These are phyloP conservation scores for Drosophila murphyi DNA, from an alignment of 1,140 invertebrate species.

Conservation along the genomic window DNA sequence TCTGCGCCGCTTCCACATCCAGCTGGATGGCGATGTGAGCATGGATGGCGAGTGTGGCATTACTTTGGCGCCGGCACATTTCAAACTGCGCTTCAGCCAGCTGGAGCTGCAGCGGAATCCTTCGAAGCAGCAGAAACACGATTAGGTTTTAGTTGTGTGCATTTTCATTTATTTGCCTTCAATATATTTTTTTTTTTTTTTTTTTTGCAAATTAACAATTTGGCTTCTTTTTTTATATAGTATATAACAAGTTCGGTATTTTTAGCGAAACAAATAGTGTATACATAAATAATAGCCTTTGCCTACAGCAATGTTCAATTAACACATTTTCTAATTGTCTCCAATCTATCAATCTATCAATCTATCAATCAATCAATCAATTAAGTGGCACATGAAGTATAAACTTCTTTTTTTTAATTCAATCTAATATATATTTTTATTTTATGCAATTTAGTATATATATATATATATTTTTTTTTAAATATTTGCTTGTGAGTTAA, in stretches of 20 bases:
- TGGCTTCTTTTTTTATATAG: background rate
- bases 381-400: too few relatives aligned
- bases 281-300: constrained; percentile 4
- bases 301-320: too few relatives aligned
- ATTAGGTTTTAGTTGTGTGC: background rate
- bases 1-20: constrained; percentile 87
- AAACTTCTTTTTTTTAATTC: background rate
- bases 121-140: background rate
- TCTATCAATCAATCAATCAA: too few relatives aligned
- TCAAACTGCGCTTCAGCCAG: constrained; percentile 65
- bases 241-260: background rate
- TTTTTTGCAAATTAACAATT: constrained; percentile 5
- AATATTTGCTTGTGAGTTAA: background rate
- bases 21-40: constrained; percentile 51
- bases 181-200: background rate
- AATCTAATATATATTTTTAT: constrained; percentile 4
- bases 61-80: constrained; percentile 88
- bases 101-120: constrained; percentile 12
- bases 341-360: background rate
- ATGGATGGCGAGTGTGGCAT: constrained; percentile 89
- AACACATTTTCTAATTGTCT: background rate
- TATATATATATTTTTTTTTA: constrained; percentile 3
- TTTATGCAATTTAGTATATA: too few relatives aligned
- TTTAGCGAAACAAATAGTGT: background rate
- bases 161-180: constrained; percentile 8